Evolutionary conservation across 2,797 vertebrate genomes (phyloP), one percentile per base, ranked within the genome.

Genomic region (Protonibea diacanthus): DNA sequence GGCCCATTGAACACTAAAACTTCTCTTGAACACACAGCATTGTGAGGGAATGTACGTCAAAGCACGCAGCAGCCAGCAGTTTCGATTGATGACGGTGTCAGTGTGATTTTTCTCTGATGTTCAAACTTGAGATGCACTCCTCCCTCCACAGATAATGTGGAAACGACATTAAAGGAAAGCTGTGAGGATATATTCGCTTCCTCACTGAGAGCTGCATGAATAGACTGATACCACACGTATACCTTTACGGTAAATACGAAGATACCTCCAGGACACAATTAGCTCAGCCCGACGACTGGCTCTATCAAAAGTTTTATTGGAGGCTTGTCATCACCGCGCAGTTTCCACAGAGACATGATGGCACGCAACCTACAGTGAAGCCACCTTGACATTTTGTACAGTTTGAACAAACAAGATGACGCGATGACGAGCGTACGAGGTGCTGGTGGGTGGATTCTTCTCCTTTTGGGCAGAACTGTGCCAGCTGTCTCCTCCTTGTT

Each of bases 21-120:
- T 6, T 48, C 23, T 68, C 21, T 23, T 61, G 60, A 69, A 73
- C 72, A 57, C 42, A 4, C 62, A 42, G n/a, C 44, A 40, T 21
- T 57, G 72, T 29, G 51, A 49, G 66, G 44, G 23, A 64, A 33
- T 62, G 60, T 72, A 63, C 70, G 56, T 65, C 21, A 13, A 52
- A 56, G 72, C 27, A 0, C 66, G 38, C 73, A 74, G 78, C 83
- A 81, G 76, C 66, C 40, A 48, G 56, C 49, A 61, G 23, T 71
- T 76, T 81, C 71, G 69, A 76, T 68, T 76, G 82, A 82, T 64
- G 65, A 68, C 66, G 66, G 69, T 59, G 76, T 72, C 76, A 20
- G 45, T 5, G 25, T 14, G 45, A 82, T 44, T 14, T 20, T 38
- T 75, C 12, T 47, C 27, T 48, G 10, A 8, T 6, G 15, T 7